These are phyloP conservation scores for Bombus fervidus DNA, from an alignment of 1,140 invertebrate species.

Conservation along the genomic window DNA sequence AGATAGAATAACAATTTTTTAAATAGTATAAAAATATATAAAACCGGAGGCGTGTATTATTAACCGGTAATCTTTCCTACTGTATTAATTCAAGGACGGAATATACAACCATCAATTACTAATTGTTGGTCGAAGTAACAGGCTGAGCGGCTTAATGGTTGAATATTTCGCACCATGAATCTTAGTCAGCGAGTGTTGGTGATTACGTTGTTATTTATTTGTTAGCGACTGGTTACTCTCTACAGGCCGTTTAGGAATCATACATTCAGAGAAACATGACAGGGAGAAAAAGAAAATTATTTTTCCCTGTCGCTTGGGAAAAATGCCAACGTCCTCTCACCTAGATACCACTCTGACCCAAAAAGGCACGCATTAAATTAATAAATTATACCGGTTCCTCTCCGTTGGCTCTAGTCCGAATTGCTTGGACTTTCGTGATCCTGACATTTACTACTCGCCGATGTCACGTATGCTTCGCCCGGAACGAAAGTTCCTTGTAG, in stretches of 20 bases:
- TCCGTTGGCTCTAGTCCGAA: conserved; percentile 78
- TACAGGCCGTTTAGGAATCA: conserved; percentile 44
- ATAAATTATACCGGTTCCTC: conserved; percentile 77
- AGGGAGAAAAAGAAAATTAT: conserved; percentile 55
- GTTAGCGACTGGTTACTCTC: conserved; percentile 60
- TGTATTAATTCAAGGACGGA: background rate
- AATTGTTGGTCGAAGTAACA: background rate
- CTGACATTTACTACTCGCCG: conserved; percentile 65
- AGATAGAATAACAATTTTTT: background rate
- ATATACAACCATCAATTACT: background rate
- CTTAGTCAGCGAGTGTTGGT: conserved; percentile 15
- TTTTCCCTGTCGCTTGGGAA: conserved; percentile 71
- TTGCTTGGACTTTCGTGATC: conserved; percentile 70
- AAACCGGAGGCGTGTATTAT: background rate
- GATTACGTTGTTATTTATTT: conserved; percentile 72
- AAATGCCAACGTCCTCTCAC: conserved; percentile 72
- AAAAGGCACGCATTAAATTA: conserved; percentile 81
- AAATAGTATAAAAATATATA: too few species aligned
- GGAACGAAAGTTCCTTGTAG: conserved; percentile 9
- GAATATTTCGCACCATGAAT: background rate
- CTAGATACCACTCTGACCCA: conserved; percentile 77
- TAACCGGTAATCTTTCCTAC: background rate
- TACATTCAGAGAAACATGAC: conserved; percentile 57
- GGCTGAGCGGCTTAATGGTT: background rate
- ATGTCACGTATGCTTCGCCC: conserved; percentile 69